A percentile compares a stretch with the other conserved stretches of the same genome.
Evolutionary conservation across 2,113 vertebrate genomes (phyloP).

Genomic region (Lepisosteus osseus): DNA sequence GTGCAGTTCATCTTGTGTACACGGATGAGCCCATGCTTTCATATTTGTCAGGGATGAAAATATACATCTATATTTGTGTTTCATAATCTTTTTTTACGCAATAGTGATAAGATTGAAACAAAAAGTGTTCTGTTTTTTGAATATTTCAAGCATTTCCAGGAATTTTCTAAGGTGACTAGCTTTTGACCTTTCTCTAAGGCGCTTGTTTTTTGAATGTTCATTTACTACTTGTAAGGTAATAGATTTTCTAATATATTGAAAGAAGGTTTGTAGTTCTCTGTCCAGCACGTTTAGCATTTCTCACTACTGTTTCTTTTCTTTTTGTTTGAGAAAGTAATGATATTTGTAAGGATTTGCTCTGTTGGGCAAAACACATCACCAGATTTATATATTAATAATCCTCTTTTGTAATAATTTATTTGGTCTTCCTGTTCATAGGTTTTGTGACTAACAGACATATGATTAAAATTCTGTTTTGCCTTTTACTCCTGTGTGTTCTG

Average conservation of each 20-base stretch:
- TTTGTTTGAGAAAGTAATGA: not conserved
- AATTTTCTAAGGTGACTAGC: not conserved
- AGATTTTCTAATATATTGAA: constrained; percentile 1
- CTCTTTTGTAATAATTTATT: constrained; percentile 5
- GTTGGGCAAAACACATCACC: not conserved
- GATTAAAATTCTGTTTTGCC: not conserved
- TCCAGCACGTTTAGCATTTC: not conserved
- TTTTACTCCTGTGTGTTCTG: not conserved
- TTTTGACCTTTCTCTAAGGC: not conserved
- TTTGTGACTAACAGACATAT: constrained; percentile 1
- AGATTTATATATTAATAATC: constrained; percentile 4
- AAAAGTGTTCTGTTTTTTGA: not conserved
- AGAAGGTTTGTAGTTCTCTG: not conserved
- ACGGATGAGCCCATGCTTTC: not conserved
- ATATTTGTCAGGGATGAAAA: not conserved
- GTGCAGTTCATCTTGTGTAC: not conserved
- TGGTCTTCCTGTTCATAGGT: not conserved
- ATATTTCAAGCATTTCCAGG: constrained; percentile 2
- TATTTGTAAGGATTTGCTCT: too few species aligned
- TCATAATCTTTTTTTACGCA: not conserved
- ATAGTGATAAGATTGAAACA: not conserved
- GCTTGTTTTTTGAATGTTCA: not conserved
- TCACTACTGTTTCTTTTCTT: not conserved
- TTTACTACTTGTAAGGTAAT: not conserved
- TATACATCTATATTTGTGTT: not conserved